Conservation (phyloP, 2,888 invertebrate species). For the Temnothorax rugatulus region DNA sequence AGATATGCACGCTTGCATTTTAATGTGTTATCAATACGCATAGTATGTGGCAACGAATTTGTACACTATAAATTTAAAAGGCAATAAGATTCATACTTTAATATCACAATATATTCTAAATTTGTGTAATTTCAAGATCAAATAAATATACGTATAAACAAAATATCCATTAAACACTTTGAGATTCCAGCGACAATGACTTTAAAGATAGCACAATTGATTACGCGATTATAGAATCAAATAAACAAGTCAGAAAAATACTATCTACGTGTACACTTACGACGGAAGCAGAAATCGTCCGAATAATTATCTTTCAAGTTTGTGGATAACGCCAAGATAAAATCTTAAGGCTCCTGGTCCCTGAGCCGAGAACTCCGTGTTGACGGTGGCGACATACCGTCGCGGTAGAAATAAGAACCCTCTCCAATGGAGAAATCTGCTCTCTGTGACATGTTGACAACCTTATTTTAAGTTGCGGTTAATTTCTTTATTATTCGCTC, state of each 20-base stretch:
- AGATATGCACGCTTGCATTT: not conserved
- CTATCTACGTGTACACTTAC: not conserved
- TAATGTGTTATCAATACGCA: not conserved
- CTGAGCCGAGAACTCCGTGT: too few species aligned
- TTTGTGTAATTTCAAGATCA: too few species aligned
- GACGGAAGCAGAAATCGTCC: not conserved
- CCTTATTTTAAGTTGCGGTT: too few species aligned
- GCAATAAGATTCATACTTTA: not conserved
- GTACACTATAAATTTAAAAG: not conserved
- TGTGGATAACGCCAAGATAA: constrained; percentile 2
- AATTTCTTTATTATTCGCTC: too few species aligned
- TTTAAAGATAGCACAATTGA: constrained; percentile 5
- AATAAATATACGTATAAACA: not conserved
- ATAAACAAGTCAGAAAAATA: not conserved
- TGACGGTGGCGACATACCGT: too few species aligned
- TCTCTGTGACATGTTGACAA: too few species aligned
- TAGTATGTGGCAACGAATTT: not conserved
- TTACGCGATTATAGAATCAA: not conserved
- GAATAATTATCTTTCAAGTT: constrained; percentile 22
- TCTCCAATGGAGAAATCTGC: too few species aligned
- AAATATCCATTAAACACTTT: not conserved
- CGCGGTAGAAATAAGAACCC: too few species aligned
- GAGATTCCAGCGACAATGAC: not conserved
- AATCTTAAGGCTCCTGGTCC: too few species aligned
- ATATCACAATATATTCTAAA: not conserved